Evolutionary conservation across 2,888 invertebrate species (phyloP).

Genomic region (Caenorhabditis macrosperma): DNA sequence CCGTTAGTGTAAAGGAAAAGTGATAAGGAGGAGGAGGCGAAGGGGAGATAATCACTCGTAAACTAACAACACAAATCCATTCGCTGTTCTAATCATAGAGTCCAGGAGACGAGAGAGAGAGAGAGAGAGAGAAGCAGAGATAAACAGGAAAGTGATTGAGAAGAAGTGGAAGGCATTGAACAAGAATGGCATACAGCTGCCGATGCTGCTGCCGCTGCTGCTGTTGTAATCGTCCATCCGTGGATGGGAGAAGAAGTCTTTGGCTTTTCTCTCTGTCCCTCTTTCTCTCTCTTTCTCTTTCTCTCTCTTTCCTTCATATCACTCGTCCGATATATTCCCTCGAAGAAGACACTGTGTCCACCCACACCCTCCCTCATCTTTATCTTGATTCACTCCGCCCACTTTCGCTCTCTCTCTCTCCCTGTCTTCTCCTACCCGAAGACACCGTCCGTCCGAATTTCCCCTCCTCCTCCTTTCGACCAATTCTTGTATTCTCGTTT

Average conservation of each 20-base stretch:
- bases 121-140: conserved; percentile 26
- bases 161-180: conserved; percentile 12
- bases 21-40: background rate
- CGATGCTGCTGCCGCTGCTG: conserved; percentile 14
- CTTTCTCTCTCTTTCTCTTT: conserved; percentile 12
- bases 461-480: conserved; percentile 3
- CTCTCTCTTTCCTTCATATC: background rate
- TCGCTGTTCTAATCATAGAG: conserved; percentile 11
- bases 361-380: conserved; percentile 24
- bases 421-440: conserved; percentile 6
- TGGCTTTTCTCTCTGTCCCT: background rate
- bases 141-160: conserved; percentile 4
- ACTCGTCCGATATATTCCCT: too few relatives aligned
- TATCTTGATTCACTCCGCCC: conserved; percentile 35
- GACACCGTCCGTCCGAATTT: background rate
- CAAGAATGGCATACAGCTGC: conserved; percentile 3
- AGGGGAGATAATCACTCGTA: conserved; percentile 9
- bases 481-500: conserved; percentile 54
- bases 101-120: background rate
- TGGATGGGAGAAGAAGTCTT: conserved; percentile 28
- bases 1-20: too few relatives aligned
- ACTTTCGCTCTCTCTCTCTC: conserved; percentile 1
- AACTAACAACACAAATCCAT: too few relatives aligned
- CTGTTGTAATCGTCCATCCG: conserved; percentile 46
- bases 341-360: too few relatives aligned